A percentile compares a stretch with the other conserved stretches of the same genome.
phyloP scores from a whole-genome alignment of 2,113 vertebrate species.

The Irena cyanogastra region DNA sequence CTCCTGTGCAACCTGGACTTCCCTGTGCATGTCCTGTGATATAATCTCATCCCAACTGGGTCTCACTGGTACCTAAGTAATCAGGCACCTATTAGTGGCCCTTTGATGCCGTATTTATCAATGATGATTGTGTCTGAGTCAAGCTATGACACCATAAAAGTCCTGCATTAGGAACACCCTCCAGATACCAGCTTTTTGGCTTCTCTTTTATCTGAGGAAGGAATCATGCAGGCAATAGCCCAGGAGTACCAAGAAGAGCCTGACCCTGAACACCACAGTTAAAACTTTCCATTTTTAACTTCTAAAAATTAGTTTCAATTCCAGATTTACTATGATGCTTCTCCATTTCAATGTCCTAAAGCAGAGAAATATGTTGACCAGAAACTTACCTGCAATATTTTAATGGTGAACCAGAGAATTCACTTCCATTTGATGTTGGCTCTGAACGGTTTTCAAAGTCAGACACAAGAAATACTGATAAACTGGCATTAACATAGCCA shows the following conservation, averaged over 20 bases:
- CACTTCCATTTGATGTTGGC: constrained; percentile 81
- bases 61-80: not conserved
- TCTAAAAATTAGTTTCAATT: not conserved
- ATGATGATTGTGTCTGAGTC: not conserved
- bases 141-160: not conserved
- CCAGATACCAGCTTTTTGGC: not conserved
- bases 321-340: not conserved
- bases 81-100: not conserved
- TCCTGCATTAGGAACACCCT: not conserved
- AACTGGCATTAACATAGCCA: constrained; percentile 90
- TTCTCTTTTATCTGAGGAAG: not conserved
- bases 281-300: not conserved
- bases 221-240: not conserved
- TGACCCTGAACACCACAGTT: not conserved
- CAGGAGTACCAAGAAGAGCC: not conserved
- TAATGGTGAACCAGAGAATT: constrained; percentile 80
- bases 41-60: not conserved
- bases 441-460: constrained; percentile 88
- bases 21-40: not conserved
- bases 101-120: not conserved
- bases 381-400: constrained; percentile 84
- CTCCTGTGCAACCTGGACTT: not conserved
- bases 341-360: not conserved
- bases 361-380: not conserved
- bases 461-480: constrained; percentile 85